Conservation (phyloP, 2,888 invertebrate genomes). For the Nymphalis c-album region DNA sequence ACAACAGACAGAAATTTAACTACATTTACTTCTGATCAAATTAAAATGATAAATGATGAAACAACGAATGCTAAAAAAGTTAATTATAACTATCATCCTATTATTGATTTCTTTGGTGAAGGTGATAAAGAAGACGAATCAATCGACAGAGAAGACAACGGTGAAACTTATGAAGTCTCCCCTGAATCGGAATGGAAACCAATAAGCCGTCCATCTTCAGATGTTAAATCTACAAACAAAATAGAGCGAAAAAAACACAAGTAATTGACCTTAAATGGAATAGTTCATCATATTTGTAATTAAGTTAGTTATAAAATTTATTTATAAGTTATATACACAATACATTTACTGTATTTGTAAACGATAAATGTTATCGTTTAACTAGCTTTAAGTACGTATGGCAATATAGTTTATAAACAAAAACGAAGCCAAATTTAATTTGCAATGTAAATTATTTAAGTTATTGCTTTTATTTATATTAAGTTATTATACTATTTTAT, state of each 20-base stretch:
- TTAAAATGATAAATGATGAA: slow-evolving; percentile 48
- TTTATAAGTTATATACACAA: neutral
- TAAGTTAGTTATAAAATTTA: neutral
- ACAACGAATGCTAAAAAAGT: slow-evolving; percentile 77
- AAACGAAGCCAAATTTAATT: slow-evolving; percentile 64
- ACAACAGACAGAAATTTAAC: slow-evolving; percentile 53
- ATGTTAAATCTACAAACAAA: slow-evolving; percentile 47
- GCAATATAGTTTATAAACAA: slow-evolving; percentile 38
- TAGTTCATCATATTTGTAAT: slow-evolving; percentile 8
- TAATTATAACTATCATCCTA: slow-evolving; percentile 92
- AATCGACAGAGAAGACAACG: slow-evolving; percentile 70
- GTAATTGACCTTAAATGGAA: slow-evolving; percentile 30
- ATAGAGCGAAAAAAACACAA: slow-evolving; percentile 50
- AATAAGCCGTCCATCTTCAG: slow-evolving; percentile 63
- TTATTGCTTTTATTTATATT: slow-evolving; percentile 45
- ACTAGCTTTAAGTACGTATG: slow-evolving; percentile 35
- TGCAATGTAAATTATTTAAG: slow-evolving; percentile 58
- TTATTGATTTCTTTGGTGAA: slow-evolving; percentile 88
- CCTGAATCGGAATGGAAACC: slow-evolving; percentile 77
- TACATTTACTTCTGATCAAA: slow-evolving; percentile 48
- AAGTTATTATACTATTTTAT: slow-evolving; percentile 34
- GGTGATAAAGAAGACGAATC: slow-evolving; percentile 60
- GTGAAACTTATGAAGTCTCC: slow-evolving; percentile 52
- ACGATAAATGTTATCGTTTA: slow-evolving; percentile 6
- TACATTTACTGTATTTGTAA: neutral